phyloP scores from a whole-genome alignment of 1,140 invertebrate genomes.

The Melipona quadrifasciata region DNA sequence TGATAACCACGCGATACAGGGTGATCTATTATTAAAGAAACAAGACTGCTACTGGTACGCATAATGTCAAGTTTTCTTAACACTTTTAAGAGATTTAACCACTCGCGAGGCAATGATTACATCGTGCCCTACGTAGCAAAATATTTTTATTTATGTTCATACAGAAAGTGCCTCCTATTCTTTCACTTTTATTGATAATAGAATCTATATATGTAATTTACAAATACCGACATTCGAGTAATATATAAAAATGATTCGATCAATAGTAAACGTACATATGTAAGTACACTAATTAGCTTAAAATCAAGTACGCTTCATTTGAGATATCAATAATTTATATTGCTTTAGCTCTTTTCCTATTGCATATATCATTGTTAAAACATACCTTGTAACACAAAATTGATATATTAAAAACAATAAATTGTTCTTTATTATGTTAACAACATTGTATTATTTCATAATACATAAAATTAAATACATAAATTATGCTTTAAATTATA shows the following conservation, averaged over 20 bases:
- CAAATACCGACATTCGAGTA: conserved; percentile 23
- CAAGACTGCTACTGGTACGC: conserved; percentile 62
- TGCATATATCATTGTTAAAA: conserved; percentile 43
- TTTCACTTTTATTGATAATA: conserved; percentile 66
- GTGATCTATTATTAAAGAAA: conserved; percentile 66
- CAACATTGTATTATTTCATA: conserved; percentile 1
- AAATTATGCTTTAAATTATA: background rate
- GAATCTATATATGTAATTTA: conserved; percentile 51
- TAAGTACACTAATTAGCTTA: conserved; percentile 43
- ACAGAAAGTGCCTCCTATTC: conserved; percentile 68
- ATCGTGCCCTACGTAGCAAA: conserved; percentile 47
- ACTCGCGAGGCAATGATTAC: conserved; percentile 37
- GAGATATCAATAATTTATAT: conserved; percentile 48
- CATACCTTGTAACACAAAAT: conserved; percentile 43
- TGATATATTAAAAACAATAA: conserved; percentile 58
- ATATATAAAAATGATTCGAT: conserved; percentile 43
- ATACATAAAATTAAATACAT: background rate
- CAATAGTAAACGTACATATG: conserved; percentile 20
- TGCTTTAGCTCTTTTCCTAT: conserved; percentile 52
- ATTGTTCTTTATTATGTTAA: conserved; percentile 51
- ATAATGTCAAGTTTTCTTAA: conserved; percentile 63
- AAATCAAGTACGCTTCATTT: conserved; percentile 50
- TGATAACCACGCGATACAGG: conserved; percentile 56
- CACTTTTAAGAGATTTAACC: conserved; percentile 55
- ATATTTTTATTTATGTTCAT: conserved; percentile 66